These are phyloP conservation scores for Paramacrobiotus metropolitanus DNA, from an alignment of 1,140 invertebrate species.

Conservation along the genomic window DNA sequence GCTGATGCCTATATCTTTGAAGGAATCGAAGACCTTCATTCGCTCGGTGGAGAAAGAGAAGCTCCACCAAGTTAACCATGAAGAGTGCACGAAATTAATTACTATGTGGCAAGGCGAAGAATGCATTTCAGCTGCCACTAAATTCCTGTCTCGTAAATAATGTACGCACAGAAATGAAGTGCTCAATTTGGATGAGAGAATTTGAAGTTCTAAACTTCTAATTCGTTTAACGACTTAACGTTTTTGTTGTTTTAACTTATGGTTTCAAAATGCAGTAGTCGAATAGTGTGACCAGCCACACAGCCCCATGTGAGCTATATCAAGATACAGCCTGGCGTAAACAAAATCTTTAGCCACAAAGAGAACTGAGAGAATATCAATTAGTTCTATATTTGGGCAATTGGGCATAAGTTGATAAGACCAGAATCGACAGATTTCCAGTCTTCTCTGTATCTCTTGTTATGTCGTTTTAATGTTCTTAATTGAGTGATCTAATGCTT, in stretches of 20 bases:
- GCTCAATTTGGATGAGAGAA: neutral
- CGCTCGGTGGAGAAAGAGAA: conserved; percentile 22
- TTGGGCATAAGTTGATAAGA: too few relatives aligned
- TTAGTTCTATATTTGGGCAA: too few relatives aligned
- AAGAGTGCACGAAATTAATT: conserved; percentile 30
- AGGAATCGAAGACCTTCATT: conserved; percentile 30
- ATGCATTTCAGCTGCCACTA: conserved; percentile 29
- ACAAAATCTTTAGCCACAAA: too few relatives aligned
- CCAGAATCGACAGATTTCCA: too few relatives aligned
- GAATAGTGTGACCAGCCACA: neutral
- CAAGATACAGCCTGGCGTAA: too few relatives aligned
- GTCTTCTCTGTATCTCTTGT: too few relatives aligned
- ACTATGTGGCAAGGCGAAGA: conserved; percentile 36
- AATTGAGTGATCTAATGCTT: too few relatives aligned
- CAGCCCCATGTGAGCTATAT: too few relatives aligned
- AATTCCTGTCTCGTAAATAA: conserved; percentile 23
- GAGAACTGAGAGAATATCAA: too few relatives aligned
- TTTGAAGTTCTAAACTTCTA: neutral
- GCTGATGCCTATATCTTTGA: conserved; percentile 24
- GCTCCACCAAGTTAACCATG: conserved; percentile 29
- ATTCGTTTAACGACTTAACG: neutral
- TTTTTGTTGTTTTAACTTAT: neutral
- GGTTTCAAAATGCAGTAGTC: too few relatives aligned
- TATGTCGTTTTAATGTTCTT: neutral
- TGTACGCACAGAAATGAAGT: neutral